Conservation (phyloP, 2,113 vertebrate genomes). For the Tychaedon coryphoeus region DNA sequence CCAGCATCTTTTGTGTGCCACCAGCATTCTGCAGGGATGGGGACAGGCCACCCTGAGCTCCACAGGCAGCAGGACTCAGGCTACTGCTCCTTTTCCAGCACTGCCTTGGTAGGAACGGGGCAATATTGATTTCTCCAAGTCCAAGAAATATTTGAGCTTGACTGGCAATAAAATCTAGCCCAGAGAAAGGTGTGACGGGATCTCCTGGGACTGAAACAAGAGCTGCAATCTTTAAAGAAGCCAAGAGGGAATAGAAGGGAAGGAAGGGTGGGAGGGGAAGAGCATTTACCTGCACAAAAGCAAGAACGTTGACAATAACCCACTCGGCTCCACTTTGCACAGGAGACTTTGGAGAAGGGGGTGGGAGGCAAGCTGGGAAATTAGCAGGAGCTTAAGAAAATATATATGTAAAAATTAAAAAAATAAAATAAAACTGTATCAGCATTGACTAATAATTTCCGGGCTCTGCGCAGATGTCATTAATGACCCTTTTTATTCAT, state of each 20-base stretch:
- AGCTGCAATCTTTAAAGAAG: conserved; percentile 8
- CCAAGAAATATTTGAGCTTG: neutral
- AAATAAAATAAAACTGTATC: conserved; percentile 59
- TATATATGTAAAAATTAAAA: conserved; percentile 60
- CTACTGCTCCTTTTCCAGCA: neutral
- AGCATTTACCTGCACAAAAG: conserved; percentile 51
- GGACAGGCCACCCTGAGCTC: neutral
- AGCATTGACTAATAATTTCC: conserved; percentile 74
- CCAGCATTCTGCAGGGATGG: neutral
- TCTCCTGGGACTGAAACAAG: conserved; percentile 14
- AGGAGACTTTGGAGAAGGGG: conserved; percentile 36
- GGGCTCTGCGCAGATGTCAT: conserved; percentile 72
- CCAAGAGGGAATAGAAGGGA: conserved; percentile 44
- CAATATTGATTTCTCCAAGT: neutral
- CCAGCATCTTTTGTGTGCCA: neutral
- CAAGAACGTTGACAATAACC: neutral
- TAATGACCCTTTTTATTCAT: conserved; percentile 85
- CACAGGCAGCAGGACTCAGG: neutral
- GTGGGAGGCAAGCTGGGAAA: conserved; percentile 56
- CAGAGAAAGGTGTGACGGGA: neutral
- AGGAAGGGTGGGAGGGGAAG: conserved; percentile 33
- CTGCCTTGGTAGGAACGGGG: neutral
- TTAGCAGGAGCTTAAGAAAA: conserved; percentile 55
- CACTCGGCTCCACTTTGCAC: conserved; percentile 21
- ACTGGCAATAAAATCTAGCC: neutral